Base-by-base conservation (phyloP, 2,888 invertebrate genomes). In the Pristionchus japonicus region DNA sequence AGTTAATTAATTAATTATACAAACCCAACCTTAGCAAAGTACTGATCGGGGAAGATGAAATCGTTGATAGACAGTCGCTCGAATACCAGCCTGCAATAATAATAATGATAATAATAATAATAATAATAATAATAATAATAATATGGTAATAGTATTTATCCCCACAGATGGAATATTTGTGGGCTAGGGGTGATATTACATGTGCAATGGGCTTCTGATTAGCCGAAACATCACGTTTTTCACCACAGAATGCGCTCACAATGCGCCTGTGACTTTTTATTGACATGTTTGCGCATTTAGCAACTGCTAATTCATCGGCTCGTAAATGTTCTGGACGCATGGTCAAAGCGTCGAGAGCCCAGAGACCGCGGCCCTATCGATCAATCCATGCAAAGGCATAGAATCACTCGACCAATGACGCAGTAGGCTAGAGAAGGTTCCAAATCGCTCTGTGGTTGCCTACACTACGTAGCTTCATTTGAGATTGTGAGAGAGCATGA, bases 21-120 rank as follows among this genome's bases (percentile, higher is more conserved):
- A 27, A 13, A 13, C 17, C 52, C 13, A 3, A 43, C 43, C 40
- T 47, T 77, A 15, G 27, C 70, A 27, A 86, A 86, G 49, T 86
- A 86, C 23, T 49, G 37, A 70, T 86, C 70, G 40, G 67, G 67
- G 49, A 86, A 70, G 67, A 86, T 37, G 34, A n/a, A 31, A 9
- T 43, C 49, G 47, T 43, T 70, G n/a, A 49, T 13, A 15, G 86
- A 70, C 15, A 86, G 67, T 9, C 86, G 86, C 37, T 86, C 86
- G 47, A 86, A 49, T 34, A 86, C 34, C 47, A 86, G 23, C 34
- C 86, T 86, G 70, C 20, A 86, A 86, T 43, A 11, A n/a, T 0
- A 1, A 0, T 43, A 43, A 43, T 43, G 3, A 0, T 31, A 2
- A 15, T 74, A 37, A 37, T 74, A 15, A 23, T 1, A 52, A 52